Base-by-base conservation (phyloP, 1,140 invertebrate species). In the Sipha flava region DNA sequence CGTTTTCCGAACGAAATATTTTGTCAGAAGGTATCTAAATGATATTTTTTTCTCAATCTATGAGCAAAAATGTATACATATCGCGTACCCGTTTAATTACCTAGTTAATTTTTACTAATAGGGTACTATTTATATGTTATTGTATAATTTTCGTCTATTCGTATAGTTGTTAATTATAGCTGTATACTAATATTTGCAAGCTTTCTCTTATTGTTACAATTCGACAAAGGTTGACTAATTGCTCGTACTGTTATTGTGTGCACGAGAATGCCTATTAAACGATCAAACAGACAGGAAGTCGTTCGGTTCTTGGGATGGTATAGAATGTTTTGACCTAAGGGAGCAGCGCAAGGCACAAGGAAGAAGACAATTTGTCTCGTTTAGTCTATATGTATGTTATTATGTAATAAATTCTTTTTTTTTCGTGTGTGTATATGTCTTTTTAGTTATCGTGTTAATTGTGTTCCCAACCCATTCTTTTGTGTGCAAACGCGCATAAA, bases 361-460 rank as follows among this genome's bases (percentile, higher is more conserved):
- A 77, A 40, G 34, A 59, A 43, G 37, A 77, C 52, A 57, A 75
- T 75, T 75, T 75, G 73, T 77, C 37, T 77, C 34, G 49, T 59
- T 77, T 59, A 77, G 37, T 23, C 52, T 21, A 3, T 12, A 77
- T 37, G 52, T 3, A 9, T n/a, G 47, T 49, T 26, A 52, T 40
- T 57, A 75, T 57, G 34, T 6, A 34, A 40, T 23, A 45, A 37
- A 14, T 40, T 52, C 43, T 54, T 37, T 77, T 73, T 31, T 47
- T 49, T 31, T 54, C n/a, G 10, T 37, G 47, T 21, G 47, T 23
- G 21, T 77, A 7, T 37, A n/a, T n/a, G n/a, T 70, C 54, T 37
- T 64, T 37, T 29, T 9, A 34, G 31, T 75, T 34, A 54, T 9
- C 21, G 73, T 14, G 52, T 77, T 77, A 77, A 77, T 77, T 77